Conservation (phyloP, 2,888 invertebrate species). For the Vesta saturnalis region DNA sequence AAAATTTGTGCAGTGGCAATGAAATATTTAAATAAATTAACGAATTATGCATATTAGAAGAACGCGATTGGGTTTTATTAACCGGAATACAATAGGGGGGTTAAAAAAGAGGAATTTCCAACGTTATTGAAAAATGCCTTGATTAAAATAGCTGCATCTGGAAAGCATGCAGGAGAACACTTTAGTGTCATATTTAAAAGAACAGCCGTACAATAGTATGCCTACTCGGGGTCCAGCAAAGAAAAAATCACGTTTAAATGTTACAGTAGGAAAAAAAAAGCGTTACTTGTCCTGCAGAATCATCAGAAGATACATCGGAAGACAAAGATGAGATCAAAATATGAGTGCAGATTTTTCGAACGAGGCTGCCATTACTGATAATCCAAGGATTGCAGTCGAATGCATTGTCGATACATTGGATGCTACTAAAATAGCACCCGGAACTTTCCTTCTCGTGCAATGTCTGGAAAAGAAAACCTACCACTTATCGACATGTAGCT, state of each 20-base stretch:
- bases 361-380: slow-evolving; percentile 5
- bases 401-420: too few relatives aligned
- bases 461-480: slow-evolving; percentile 9
- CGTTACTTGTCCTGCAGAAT: background rate
- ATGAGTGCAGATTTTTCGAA: slow-evolving; percentile 13
- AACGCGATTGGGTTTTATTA: too few relatives aligned
- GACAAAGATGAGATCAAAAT: background rate
- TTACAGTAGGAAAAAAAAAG: slow-evolving; percentile 35
- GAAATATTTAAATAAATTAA: too few relatives aligned
- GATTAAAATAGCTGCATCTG: background rate
- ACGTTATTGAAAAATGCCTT: background rate
- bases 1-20: too few relatives aligned
- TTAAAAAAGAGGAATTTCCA: too few relatives aligned
- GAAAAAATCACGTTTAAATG: too few relatives aligned
- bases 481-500: slow-evolving; percentile 23
- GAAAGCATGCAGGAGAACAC: background rate
- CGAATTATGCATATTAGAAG: too few relatives aligned
- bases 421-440: slow-evolving; percentile 6
- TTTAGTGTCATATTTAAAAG: too few relatives aligned
- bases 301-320: slow-evolving; percentile 10
- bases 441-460: slow-evolving; percentile 7
- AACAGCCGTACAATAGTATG: too few relatives aligned
- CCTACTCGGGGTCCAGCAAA: too few relatives aligned
- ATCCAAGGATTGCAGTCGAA: slow-evolving; percentile 10
- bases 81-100: background rate